Base-by-base conservation (phyloP, 2,113 vertebrate species). In the Etheostoma spectabile region DNA sequence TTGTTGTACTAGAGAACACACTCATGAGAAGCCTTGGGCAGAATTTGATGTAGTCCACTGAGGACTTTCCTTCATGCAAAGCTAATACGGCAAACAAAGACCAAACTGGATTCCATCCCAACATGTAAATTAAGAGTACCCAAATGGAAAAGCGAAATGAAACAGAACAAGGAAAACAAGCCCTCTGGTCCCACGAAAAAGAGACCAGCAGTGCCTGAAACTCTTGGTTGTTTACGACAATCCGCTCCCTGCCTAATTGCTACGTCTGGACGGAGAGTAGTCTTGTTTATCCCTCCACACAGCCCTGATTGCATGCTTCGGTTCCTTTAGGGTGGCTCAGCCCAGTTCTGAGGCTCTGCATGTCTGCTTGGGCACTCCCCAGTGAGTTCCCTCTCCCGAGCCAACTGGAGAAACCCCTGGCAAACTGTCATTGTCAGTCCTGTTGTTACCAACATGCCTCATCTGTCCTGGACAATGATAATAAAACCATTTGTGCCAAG, bases 291-390 rank as follows among this genome's bases (percentile, higher is more conserved):
- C 78, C 69, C 85, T 70, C 49, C 30, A 59, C 60, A 57, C 77
- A 15, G 79, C 74, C 71, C 82, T 88, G 91, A 94, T 91, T 94
- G 90, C 93, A 91, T 77, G 88, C 87, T 92, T 83, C 74, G 86
- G 86, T 92, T 92, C 86, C 86, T 91, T 80, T 61, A 77, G 80
- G 69, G 75, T 61, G 77, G 86, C 83, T 91, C 84, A 89, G 80
- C 86, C 79, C 79, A 72, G 83, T 73, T 92, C 57, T 77, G 77
- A 86, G 86, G 38, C 83, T 84, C 79, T 42, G 71, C 38, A 19
- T 69, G 84, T 73, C 66, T 82, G 66, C 70, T 65, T 52, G 89
- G 88, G 72, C 83, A 35, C 77, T 87, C 77, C 83, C 83, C 59
- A 49, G 49, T 45, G 78, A 52, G 74, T 48, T 74, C 55, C 57